Conservation (phyloP, 2,888 invertebrate genomes). For the Nasonovia ribisnigri region DNA sequence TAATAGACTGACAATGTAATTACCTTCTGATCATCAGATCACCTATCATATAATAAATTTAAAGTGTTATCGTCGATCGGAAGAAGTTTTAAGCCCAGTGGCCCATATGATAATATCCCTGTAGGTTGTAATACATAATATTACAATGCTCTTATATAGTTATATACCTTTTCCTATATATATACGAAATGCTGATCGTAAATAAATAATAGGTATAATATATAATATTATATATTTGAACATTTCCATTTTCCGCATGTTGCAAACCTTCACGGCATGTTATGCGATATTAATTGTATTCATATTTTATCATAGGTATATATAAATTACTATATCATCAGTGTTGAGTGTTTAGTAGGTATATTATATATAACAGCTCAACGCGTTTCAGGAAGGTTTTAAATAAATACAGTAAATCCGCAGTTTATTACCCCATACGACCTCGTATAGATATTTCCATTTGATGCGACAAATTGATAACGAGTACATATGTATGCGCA, state of each 20-base stretch:
- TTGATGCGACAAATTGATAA: neutral
- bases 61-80: neutral
- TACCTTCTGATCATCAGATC: neutral
- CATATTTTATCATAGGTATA: neutral
- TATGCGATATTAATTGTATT: neutral
- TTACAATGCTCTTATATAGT: neutral
- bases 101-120: neutral
- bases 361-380: no score
- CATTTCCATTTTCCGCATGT: neutral
- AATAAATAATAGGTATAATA: neutral
- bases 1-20: neutral
- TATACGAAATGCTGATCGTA: neutral
- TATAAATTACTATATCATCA: no score
- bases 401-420: no score
- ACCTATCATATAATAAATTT: neutral
- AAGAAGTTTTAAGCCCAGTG: neutral
- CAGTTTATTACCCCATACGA: neutral
- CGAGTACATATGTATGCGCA: neutral
- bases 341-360: no score
- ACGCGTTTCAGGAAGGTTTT: no score
- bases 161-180: neutral
- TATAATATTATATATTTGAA: neutral
- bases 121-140: neutral
- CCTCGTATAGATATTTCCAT: neutral
- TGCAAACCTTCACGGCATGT: neutral